Conservation (phyloP, 1,140 invertebrate genomes). For the Dreissena rostriformis region DNA sequence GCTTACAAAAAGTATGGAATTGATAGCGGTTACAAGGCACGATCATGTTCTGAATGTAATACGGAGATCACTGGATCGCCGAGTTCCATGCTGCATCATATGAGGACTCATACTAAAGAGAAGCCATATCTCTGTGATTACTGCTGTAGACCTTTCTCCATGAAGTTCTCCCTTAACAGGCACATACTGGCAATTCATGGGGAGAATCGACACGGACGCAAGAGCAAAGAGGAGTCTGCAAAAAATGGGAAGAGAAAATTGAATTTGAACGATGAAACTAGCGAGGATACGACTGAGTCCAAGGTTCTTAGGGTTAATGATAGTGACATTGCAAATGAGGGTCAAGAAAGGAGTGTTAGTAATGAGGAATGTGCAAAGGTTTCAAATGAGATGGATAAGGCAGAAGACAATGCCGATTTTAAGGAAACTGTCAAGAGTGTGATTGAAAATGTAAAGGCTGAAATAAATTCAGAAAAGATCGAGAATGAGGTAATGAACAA, state of each 20-base stretch:
- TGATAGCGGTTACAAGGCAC: constrained; percentile 40
- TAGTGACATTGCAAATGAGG: background rate
- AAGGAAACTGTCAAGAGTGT: constrained; percentile 1
- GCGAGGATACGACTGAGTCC: constrained; percentile 5
- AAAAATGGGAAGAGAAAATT: constrained; percentile 41
- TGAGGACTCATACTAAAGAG: constrained; percentile 97
- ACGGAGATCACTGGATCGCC: constrained; percentile 41
- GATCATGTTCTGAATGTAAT: constrained; percentile 45
- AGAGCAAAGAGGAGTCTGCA: background rate
- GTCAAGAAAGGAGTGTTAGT: background rate
- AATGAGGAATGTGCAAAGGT: background rate
- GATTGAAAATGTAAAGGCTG: constrained; percentile 6
- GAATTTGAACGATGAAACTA: constrained; percentile 11
- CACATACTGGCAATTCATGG: constrained; percentile 49
- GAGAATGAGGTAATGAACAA: background rate
- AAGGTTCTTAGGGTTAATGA: background rate
- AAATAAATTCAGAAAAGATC: constrained; percentile 5
- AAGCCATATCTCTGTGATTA: constrained; percentile 98
- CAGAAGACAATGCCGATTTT: background rate
- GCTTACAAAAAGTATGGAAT: constrained; percentile 1
- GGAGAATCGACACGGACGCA: constrained; percentile 49
- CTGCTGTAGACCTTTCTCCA: constrained; percentile 82
- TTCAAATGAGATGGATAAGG: background rate
- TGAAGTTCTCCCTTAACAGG: constrained; percentile 49
- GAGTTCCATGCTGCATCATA: constrained; percentile 87